These are phyloP conservation scores for Procavia capensis DNA, from an alignment of 2,113 vertebrate species.

Conservation along the genomic window DNA sequence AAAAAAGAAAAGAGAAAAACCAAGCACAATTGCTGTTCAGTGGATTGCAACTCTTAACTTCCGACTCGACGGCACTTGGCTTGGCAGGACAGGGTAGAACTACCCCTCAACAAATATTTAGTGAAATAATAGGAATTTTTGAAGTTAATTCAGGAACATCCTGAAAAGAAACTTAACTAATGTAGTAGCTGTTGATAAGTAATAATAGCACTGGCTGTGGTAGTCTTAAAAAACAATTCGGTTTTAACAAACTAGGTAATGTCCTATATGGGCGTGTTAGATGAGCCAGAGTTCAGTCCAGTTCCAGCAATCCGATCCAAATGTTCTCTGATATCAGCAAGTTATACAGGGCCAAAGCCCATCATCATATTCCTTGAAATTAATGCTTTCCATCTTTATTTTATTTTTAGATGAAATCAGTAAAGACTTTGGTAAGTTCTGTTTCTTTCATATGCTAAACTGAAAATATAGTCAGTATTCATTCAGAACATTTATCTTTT, in stretches of 20 bases:
- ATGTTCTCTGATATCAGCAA: background rate
- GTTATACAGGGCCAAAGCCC: background rate
- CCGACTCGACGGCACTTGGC: no score
- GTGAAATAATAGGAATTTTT: background rate
- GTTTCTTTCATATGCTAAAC: background rate
- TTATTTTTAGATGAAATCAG: background rate
- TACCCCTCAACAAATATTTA: background rate
- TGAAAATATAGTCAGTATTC: background rate
- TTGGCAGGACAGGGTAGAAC: no score
- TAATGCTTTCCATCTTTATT: background rate
- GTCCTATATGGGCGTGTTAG: background rate
- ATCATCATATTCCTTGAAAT: background rate
- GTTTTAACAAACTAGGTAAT: background rate
- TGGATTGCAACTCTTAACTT: no score
- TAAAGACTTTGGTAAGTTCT: background rate
- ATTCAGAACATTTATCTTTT: background rate
- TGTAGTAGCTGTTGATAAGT: background rate
- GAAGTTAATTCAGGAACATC: background rate
- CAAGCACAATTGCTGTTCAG: no score
- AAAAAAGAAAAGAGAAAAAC: no score
- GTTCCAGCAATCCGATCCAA: background rate
- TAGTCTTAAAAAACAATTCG: background rate
- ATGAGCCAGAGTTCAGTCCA: background rate
- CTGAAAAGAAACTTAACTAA: background rate
- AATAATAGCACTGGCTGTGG: background rate